Evolutionary conservation across 1,140 invertebrate genomes (phyloP).

Genomic region (Panagrolaimus sp.): DNA sequence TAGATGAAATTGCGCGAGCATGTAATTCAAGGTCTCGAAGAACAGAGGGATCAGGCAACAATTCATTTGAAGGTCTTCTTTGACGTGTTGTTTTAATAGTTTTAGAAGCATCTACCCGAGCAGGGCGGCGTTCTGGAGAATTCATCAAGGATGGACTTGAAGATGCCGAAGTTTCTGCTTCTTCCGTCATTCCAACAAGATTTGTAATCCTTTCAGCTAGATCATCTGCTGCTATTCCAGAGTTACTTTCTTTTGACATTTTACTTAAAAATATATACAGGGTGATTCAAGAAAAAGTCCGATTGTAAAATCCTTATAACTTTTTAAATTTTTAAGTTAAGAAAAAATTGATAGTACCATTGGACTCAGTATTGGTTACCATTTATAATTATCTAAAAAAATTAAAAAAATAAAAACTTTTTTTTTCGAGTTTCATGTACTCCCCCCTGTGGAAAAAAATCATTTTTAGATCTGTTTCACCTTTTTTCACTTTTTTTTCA

Average conservation of each 20-base stretch:
- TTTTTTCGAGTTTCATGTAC: too few relatives aligned
- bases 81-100: neutral
- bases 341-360: too few relatives aligned
- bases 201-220: neutral
- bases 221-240: conserved; percentile 1
- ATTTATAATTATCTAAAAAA: too few relatives aligned
- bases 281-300: too few relatives aligned
- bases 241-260: neutral
- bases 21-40: conserved; percentile 4
- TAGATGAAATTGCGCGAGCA: conserved; percentile 11
- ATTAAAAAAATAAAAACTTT: too few relatives aligned
- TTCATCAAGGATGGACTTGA: conserved; percentile 5
- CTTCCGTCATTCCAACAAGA: neutral
- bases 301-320: too few relatives aligned
- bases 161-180: conserved; percentile 3
- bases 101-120: neutral
- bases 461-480: too few relatives aligned
- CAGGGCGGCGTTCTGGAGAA: conserved; percentile 10
- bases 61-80: neutral
- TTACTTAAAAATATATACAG: too few relatives aligned
- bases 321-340: too few relatives aligned
- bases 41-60: conserved; percentile 4
- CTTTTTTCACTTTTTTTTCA: too few relatives aligned
- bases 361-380: too few relatives aligned
- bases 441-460: too few relatives aligned